Evolutionary conservation across 2,888 invertebrate genomes (phyloP), one percentile per base, ranked within the genome.

Genomic region (Stegophylla sp.): DNA sequence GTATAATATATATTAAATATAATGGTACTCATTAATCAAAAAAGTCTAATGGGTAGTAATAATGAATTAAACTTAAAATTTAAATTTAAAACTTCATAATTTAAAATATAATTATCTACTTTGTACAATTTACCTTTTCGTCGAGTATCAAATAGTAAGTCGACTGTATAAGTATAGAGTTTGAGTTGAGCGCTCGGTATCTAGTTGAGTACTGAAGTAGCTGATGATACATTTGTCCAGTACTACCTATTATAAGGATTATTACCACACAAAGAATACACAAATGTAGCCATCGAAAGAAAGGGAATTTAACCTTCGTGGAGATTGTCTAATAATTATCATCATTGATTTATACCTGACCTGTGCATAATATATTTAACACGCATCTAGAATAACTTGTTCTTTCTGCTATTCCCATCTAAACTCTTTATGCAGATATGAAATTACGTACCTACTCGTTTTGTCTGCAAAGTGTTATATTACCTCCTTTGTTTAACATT

Each of bases 241-340:
- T 34, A 43, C 61, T 10, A 15, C 45, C 10, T 10, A 45, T 2
- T 59, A 74, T 64, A 28, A 45, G 26, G 45, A 63, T 51, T 13
- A 63, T 74, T 74, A 28, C 63, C 34, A 17, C 63, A 75, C 63
- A 75, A 75, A 75, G 63, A 48, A 48, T 43, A 63, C 12, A 12
- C 28, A 43, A 2, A 17, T 7, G 9, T n/a, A 12, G 48, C 23
- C 23, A 12, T 17, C 51, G 51, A 63, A 74, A 74, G 63, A 51
- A 75, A 64, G 74, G 74, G 74, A 75, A 75, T 17, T 28, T 51
- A 51, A 75, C 74, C 74, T 75, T 75, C 74, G 3, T 9, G 48
- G 74, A 75, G 74, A 75, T 75, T 75, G 74, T 75, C 17, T 73
- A 63, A 63, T 64, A 74, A 53, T 51, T 34, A 63, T 64, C 28